Evolutionary conservation across 2,797 vertebrate species (phyloP).

Genomic region (Brotula barbata): DNA sequence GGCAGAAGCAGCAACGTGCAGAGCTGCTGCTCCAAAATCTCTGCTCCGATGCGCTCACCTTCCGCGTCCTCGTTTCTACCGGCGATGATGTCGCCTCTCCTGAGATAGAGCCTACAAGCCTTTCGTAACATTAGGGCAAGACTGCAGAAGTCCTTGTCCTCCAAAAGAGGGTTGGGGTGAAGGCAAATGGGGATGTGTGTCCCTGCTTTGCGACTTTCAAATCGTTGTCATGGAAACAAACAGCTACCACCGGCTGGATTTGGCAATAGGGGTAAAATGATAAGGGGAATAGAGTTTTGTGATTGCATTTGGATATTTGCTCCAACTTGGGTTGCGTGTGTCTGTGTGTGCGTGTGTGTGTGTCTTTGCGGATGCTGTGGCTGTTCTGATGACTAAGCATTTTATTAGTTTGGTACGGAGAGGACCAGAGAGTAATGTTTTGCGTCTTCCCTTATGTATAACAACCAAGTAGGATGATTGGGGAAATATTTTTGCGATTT

Average conservation of each 20-base stretch:
- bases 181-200: conserved; percentile 21
- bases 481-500: no score
- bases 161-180: neutral
- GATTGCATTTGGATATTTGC: conserved; percentile 49
- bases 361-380: conserved; percentile 5
- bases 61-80: neutral
- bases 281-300: conserved; percentile 37
- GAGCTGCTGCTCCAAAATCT: neutral
- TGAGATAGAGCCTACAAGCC: conserved; percentile 12
- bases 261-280: conserved; percentile 43
- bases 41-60: neutral
- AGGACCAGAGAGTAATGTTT: conserved; percentile 9
- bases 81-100: conserved; percentile 35
- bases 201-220: conserved; percentile 54
- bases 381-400: conserved; percentile 53
- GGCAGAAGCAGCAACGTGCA: conserved; percentile 2
- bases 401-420: conserved; percentile 40
- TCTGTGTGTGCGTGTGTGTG: conserved; percentile 5
- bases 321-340: conserved; percentile 27
- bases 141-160: conserved; percentile 28
- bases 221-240: conserved; percentile 62
- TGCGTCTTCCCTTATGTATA: no score
- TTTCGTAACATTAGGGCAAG: conserved; percentile 33
- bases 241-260: conserved; percentile 51
- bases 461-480: no score